Conservation (phyloP, 2,888 invertebrate species). For the Drosophila yooni region DNA sequence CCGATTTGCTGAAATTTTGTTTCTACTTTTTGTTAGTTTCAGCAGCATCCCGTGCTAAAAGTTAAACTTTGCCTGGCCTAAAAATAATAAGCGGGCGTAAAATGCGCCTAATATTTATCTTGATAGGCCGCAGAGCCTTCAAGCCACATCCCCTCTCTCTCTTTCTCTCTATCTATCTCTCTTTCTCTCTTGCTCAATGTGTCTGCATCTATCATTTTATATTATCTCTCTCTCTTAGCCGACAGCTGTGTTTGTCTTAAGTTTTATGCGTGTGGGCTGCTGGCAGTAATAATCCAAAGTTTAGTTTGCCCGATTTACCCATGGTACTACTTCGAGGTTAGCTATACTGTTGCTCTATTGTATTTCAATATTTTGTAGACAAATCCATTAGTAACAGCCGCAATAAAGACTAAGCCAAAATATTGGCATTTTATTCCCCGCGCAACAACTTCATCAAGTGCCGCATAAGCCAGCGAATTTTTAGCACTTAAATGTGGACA, state of each 20-base stretch:
- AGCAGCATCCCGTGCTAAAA: constrained; percentile 20
- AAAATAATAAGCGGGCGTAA: constrained; percentile 49
- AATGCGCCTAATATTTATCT: constrained; percentile 45
- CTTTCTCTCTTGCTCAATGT: neutral
- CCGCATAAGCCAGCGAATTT: constrained; percentile 73
- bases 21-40: constrained; percentile 37
- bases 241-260: constrained; percentile 35
- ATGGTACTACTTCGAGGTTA: constrained; percentile 25
- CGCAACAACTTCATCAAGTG: constrained; percentile 70
- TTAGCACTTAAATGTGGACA: constrained; percentile 78
- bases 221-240: neutral
- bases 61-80: constrained; percentile 33
- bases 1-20: constrained; percentile 7
- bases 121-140: constrained; percentile 31
- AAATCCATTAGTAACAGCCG: constrained; percentile 62
- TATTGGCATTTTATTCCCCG: constrained; percentile 66
- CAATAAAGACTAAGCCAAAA: constrained; percentile 32
- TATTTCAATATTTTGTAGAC: constrained; percentile 43
- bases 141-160: neutral
- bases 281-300: constrained; percentile 44
- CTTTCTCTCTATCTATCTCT: too few species aligned
- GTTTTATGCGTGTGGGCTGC: constrained; percentile 33
- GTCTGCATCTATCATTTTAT: neutral
- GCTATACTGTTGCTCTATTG: constrained; percentile 14
- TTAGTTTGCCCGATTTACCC: constrained; percentile 31